Conservation (phyloP, 2,797 vertebrate species). For the Semotilus atromaculatus region DNA sequence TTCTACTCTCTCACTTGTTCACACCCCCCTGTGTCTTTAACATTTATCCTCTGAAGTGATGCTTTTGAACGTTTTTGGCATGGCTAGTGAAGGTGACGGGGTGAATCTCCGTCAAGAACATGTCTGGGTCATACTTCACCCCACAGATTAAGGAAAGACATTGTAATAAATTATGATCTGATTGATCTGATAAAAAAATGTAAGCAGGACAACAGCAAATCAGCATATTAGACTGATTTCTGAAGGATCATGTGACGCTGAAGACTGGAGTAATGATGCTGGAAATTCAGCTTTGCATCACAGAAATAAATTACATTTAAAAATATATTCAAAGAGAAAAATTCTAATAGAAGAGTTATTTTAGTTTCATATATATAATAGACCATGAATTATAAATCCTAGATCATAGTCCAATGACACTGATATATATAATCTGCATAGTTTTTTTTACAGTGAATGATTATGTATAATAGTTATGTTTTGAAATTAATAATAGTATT, state of each 20-base stretch:
- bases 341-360: neutral
- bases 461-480: neutral
- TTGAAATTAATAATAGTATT: neutral
- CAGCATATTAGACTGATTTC: neutral
- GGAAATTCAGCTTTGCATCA: no score
- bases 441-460: neutral
- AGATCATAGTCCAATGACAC: neutral
- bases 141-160: neutral
- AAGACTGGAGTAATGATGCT: neutral
- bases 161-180: neutral
- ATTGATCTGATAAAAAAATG: neutral
- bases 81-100: neutral
- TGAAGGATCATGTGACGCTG: no score
- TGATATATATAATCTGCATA: neutral
- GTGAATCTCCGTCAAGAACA: neutral
- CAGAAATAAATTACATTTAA: no score
- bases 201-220: neutral
- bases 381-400: neutral
- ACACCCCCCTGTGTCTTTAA: constrained; percentile 28
- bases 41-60: constrained; percentile 29
- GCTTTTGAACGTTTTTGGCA: constrained; percentile 10
- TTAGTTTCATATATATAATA: neutral
- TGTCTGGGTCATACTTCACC: neutral
- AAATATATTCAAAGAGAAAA: no score
- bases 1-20: constrained; percentile 50